phyloP scores from a whole-genome alignment of 2,888 invertebrate species.

The Diogma glabrata region DNA sequence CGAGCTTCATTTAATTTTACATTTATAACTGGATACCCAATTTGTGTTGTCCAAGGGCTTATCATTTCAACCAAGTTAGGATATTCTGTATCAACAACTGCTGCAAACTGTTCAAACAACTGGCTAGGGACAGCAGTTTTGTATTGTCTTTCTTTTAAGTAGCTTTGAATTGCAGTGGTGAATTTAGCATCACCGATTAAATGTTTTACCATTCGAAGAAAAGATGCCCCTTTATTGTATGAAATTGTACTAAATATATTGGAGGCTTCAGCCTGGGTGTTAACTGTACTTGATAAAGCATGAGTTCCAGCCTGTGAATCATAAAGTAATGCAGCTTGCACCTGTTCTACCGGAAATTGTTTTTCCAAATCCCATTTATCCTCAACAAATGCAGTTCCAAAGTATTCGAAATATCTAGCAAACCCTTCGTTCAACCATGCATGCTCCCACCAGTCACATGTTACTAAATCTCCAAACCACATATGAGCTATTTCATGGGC shows the following conservation, averaged over 20 bases:
- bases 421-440: slow-evolving; percentile 56
- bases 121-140: slow-evolving; percentile 25
- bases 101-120: slow-evolving; percentile 23
- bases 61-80: neutral
- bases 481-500: slow-evolving; percentile 45
- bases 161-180: slow-evolving; percentile 41
- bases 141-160: slow-evolving; percentile 39
- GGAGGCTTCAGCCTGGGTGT: slow-evolving; percentile 44
- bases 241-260: slow-evolving; percentile 53
- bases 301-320: slow-evolving; percentile 48
- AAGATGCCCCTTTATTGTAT: slow-evolving; percentile 54
- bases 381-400: slow-evolving; percentile 44
- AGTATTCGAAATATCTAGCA: slow-evolving; percentile 60
- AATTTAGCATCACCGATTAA: slow-evolving; percentile 44
- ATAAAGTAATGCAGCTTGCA: slow-evolving; percentile 48
- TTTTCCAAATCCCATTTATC: slow-evolving; percentile 49
- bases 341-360: slow-evolving; percentile 57
- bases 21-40: slow-evolving; percentile 51
- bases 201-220: slow-evolving; percentile 59
- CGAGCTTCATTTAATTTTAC: slow-evolving; percentile 29
- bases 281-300: slow-evolving; percentile 46
- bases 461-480: slow-evolving; percentile 54
- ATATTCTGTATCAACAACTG: neutral
- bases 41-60: slow-evolving; percentile 46
- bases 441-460: slow-evolving; percentile 42